Evolutionary conservation across 2,888 invertebrate genomes (phyloP).

Genomic region (Ophion ventricosus): DNA sequence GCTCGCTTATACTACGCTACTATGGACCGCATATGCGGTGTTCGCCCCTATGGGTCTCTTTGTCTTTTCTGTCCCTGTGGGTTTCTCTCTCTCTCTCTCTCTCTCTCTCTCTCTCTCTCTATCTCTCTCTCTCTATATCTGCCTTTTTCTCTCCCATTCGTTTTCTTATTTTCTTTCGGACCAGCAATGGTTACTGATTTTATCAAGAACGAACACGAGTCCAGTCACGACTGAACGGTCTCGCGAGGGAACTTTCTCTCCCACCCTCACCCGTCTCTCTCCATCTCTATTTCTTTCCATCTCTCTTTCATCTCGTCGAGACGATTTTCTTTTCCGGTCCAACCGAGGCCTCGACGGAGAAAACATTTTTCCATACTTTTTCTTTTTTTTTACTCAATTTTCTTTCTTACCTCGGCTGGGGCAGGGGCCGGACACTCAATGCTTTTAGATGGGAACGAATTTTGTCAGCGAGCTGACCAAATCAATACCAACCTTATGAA

Average conservation of each 20-base stretch:
- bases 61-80: neutral
- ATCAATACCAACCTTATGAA: too few relatives aligned
- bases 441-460: too few relatives aligned
- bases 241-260: constrained; percentile 1
- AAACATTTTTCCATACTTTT: neutral
- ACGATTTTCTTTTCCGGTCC: constrained; percentile 50
- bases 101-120: constrained; percentile 14
- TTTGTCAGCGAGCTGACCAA: too few relatives aligned
- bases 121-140: too few relatives aligned
- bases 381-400: neutral
- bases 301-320: constrained; percentile 2
- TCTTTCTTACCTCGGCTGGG: neutral
- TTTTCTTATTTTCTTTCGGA: constrained; percentile 14
- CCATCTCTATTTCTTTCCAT: too few relatives aligned
- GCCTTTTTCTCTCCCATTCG: constrained; percentile 2
- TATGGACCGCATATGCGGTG: constrained; percentile 21
- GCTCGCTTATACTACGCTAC: constrained; percentile 46
- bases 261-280: constrained; percentile 6
- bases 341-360: constrained; percentile 4
- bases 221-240: constrained; percentile 60
- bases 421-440: too few relatives aligned
- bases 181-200: constrained; percentile 56
- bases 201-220: constrained; percentile 64
- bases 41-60: constrained; percentile 39
- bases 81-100: constrained; percentile 7